Evolutionary conservation across 2,888 invertebrate genomes (phyloP), one percentile per base, ranked within the genome.

Genomic region (Stenolophus ochropezus): DNA sequence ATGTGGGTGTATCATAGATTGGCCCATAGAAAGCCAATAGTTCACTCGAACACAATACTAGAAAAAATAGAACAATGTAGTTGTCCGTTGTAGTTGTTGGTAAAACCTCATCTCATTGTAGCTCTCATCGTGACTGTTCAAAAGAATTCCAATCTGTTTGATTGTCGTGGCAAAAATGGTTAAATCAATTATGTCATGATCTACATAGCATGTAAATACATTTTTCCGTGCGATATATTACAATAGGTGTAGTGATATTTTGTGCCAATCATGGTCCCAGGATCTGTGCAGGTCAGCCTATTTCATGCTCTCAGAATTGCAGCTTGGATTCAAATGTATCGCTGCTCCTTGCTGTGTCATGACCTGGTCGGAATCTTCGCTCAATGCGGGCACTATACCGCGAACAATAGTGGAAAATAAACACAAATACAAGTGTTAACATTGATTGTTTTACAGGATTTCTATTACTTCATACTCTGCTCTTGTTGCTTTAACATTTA

Each of bases 131-230:
- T 73, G 73, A 73, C 73, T 73, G 14, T 23, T 21, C 73, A 49
- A 73, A 73, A 73, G 73, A 49, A 73, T 73, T 73, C 49, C 49
- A 73, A 49, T 49, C 53, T 78, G 73, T 80, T 80, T 56, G 80
- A 80, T 71, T 73, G 73, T 80, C 73, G 56, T 80, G 21, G 80
- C 73, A 80, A 80, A 80, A 80, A 80, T 80, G 80, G 33, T 80
- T 80, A 73, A 80, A 80, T 80, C 80, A 80, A 80, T 80, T 71
- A 80, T 73, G 58, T 73, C 73, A 80, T 73, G 80, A 80, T 80
- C 80, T 80, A 80, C 73, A 80, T 80, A 80, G 73, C 80, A 71
- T 80, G 80, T 80, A 73, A 80, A 80, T 80, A 80, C 51, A 80
- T 80, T 80, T 80, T 80, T 80, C 61, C 56, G 33, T 80, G 80